phyloP scores from a whole-genome alignment of 2,888 invertebrate genomes.

The Apotomis capreana region DNA sequence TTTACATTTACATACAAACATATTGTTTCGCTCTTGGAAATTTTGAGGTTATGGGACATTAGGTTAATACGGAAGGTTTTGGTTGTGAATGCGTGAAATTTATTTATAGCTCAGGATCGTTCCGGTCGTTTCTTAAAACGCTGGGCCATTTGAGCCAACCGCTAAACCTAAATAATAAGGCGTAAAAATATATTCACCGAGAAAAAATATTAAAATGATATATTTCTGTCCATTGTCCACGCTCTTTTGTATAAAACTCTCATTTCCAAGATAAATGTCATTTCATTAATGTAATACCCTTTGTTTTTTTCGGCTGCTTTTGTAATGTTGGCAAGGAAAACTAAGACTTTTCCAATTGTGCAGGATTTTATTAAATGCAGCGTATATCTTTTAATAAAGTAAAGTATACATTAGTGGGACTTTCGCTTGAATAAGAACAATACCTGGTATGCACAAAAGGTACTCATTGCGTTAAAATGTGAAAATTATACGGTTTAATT shows the following conservation, averaged over 20 bases:
- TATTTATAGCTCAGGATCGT: background rate
- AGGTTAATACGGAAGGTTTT: too few species aligned
- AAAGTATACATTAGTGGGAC: background rate
- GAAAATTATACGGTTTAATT: too few species aligned
- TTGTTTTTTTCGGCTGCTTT: constrained; percentile 13
- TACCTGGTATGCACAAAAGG: too few species aligned
- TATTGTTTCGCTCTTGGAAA: too few species aligned
- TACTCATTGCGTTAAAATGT: too few species aligned
- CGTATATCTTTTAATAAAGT: background rate
- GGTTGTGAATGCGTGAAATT: constrained; percentile 10
- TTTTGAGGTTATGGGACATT: too few species aligned
- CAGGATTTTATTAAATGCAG: background rate
- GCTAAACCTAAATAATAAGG: constrained; percentile 26
- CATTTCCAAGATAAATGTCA: constrained; percentile 20
- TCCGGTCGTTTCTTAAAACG: background rate
- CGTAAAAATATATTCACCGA: constrained; percentile 26
- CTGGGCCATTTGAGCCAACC: constrained; percentile 8
- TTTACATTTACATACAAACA: too few species aligned
- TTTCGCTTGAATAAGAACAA: too few species aligned
- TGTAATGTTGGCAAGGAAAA: constrained; percentile 4
- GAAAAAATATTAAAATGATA: constrained; percentile 33
- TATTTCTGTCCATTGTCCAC: constrained; percentile 29
- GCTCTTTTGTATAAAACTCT: constrained; percentile 30
- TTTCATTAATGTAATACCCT: constrained; percentile 25
- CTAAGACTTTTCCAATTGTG: constrained; percentile 3